Percentiles rank a stretch among this genome's conserved stretches.
These are phyloP conservation scores for Microctenopoma lineatum DNA, from an alignment of 2,797 vertebrate species.

Conservation along the genomic window DNA sequence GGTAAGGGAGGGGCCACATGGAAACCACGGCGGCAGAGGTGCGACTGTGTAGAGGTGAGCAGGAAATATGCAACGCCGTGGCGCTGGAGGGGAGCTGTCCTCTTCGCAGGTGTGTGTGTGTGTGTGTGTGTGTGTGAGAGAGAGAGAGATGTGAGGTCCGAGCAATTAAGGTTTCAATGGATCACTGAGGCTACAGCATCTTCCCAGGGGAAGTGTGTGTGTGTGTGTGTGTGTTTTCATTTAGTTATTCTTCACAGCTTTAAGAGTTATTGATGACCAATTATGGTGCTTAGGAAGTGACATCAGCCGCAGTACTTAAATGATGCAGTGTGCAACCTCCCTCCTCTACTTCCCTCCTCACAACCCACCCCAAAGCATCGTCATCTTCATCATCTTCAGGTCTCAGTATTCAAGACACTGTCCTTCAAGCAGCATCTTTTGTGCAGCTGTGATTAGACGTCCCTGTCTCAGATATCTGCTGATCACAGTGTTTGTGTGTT, in stretches of 20 bases:
- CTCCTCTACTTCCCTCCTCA: background rate
- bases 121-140: conserved; percentile 19
- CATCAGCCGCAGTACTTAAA: conserved; percentile 71
- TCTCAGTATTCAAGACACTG: conserved; percentile 6
- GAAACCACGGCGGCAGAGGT: conserved; percentile 54
- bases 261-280: conserved; percentile 66
- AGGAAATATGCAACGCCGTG: conserved; percentile 38
- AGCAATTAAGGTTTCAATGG: conserved; percentile 60
- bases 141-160: conserved; percentile 24
- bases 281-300: conserved; percentile 74
- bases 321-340: conserved; percentile 52
- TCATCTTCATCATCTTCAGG: conserved; percentile 8
- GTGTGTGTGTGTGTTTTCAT: conserved; percentile 33
- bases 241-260: conserved; percentile 53
- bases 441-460: background rate
- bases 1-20: conserved; percentile 63
- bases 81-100: conserved; percentile 37
- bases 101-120: conserved; percentile 45
- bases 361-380: conserved; percentile 21
- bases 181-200: conserved; percentile 38
- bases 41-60: conserved; percentile 52
- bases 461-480: conserved; percentile 9
- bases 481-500: conserved; percentile 19
- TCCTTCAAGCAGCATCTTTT: conserved; percentile 2
- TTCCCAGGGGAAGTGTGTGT: conserved; percentile 20